phyloP scores from a whole-genome alignment of 1,140 invertebrate genomes.

The Apis florea region DNA sequence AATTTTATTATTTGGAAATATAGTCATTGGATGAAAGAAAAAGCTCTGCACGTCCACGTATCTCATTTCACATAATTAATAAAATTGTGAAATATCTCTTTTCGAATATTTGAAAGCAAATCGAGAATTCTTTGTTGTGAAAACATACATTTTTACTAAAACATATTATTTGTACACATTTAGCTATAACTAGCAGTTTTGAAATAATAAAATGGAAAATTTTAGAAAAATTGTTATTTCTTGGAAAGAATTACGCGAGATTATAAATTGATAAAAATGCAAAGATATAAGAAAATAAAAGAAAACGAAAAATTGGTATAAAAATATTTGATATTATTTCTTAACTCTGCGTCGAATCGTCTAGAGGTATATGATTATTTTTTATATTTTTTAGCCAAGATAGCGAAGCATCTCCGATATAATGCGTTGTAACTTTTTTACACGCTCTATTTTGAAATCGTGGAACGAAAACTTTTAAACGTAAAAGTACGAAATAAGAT shows the following conservation, averaged over 20 bases:
- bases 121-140: background rate
- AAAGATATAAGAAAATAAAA: background rate
- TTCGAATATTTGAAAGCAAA: background rate
- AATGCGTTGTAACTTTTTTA: slow-evolving; percentile 36
- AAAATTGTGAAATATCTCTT: background rate
- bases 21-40: background rate
- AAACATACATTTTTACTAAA: too few relatives aligned
- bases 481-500: slow-evolving; percentile 2
- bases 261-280: background rate
- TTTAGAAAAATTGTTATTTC: too few relatives aligned
- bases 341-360: too few relatives aligned
- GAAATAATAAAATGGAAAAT: too few relatives aligned
- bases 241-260: background rate
- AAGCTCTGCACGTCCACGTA: background rate
- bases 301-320: too few relatives aligned
- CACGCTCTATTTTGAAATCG: background rate
- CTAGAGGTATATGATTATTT: background rate
- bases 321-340: background rate
- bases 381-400: background rate
- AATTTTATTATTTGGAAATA: slow-evolving; percentile 15
- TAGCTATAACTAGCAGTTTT: too few relatives aligned
- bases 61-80: background rate
- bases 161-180: too few relatives aligned
- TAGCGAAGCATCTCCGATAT: background rate
- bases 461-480: background rate